Conservation (phyloP, 53 echinoderm and acorn worm species). For the Holothuria scabra region DNA sequence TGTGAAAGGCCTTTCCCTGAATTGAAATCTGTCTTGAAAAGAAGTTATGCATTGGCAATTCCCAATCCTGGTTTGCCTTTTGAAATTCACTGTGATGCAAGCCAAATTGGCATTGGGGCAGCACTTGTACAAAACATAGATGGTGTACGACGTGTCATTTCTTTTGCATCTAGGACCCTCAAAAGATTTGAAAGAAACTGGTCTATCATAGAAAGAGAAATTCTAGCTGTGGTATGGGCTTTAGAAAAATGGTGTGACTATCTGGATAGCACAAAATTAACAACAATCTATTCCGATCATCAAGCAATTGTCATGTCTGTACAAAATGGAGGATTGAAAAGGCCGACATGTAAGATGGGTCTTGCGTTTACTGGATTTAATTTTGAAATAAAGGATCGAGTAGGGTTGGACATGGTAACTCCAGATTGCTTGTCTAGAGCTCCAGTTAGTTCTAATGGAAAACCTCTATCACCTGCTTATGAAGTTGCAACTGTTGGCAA, state of each 20-base stretch:
- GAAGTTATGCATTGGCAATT: conserved; percentile 21
- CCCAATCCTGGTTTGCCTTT: conserved; percentile 11
- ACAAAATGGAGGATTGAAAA: no score
- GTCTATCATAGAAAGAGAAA: conserved; percentile 10
- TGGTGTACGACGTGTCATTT: conserved; percentile 37
- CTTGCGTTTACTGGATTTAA: conserved; percentile 52
- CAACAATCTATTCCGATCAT: no score
- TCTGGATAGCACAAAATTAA: no score
- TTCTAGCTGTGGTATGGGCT: conserved; percentile 63
- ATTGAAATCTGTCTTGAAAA: not conserved
- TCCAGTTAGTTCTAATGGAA: no score
- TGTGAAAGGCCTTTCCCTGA: conserved; percentile 13
- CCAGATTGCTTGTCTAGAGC: conserved; percentile 32
- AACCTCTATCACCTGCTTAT: no score
- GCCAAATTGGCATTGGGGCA: conserved; percentile 18
- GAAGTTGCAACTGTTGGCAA: not conserved
- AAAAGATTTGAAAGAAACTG: no score
- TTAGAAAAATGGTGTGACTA: conserved; percentile 49
- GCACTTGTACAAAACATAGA: conserved; percentile 24
- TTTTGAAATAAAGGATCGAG: conserved; percentile 54
- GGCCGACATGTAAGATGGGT: no score
- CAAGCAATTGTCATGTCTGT: no score
- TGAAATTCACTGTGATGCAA: conserved; percentile 42
- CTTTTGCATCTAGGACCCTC: no score
- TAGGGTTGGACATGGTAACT: no score